A percentile compares a stretch with the other conserved stretches of the same genome.
These are phyloP conservation scores for Helostoma temminkii DNA, from an alignment of 2,797 vertebrate genomes.

Conservation along the genomic window DNA sequence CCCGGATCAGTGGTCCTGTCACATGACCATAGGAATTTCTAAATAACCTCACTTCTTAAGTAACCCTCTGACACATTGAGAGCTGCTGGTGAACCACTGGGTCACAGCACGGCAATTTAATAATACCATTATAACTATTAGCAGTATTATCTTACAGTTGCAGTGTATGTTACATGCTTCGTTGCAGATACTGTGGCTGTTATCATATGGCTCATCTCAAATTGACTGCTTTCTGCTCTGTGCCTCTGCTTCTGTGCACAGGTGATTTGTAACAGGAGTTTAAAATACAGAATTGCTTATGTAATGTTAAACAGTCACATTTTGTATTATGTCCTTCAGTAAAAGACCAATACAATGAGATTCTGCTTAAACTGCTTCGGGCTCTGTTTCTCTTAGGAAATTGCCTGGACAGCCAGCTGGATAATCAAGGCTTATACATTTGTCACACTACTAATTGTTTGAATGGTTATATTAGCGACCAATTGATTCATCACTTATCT, in stretches of 20 bases:
- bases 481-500: conserved; percentile 70
- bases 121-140: not conserved
- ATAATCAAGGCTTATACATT: conserved; percentile 68
- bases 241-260: not conserved
- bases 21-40: conserved; percentile 68
- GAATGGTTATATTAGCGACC: conserved; percentile 63
- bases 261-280: conserved; percentile 2
- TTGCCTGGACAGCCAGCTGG: conserved; percentile 44
- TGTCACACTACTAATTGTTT: conserved; percentile 69
- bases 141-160: conserved; percentile 7
- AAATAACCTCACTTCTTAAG: conserved; percentile 16
- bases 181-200: conserved; percentile 18
- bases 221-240: conserved; percentile 17
- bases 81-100: not conserved
- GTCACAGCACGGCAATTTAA: conserved; percentile 5
- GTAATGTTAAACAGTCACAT: not conserved
- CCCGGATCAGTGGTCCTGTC: conserved; percentile 62
- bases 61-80: conserved; percentile 21
- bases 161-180: conserved; percentile 7
- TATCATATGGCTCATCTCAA: conserved; percentile 17
- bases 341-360: not conserved
- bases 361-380: not conserved
- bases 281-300: conserved; percentile 1
- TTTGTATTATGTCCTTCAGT: conserved; percentile 1
- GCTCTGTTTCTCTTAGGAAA: conserved; percentile 39